A percentile compares a stretch with the other conserved stretches of the same genome.
Evolutionary conservation across 1,140 invertebrate species (phyloP).

Genomic region (Pseudobourletiella spinata): DNA sequence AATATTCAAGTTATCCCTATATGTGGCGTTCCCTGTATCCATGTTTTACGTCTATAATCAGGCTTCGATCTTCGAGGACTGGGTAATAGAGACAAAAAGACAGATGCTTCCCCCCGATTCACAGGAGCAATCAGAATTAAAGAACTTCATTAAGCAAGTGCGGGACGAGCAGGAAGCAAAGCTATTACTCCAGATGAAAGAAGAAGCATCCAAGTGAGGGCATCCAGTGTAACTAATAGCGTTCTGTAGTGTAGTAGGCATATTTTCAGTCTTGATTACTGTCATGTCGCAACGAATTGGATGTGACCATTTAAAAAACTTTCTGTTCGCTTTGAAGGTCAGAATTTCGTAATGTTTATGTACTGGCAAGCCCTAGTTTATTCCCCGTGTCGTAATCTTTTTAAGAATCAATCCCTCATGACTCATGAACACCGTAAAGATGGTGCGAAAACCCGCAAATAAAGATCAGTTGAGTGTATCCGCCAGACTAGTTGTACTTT

Average conservation of each 20-base stretch:
- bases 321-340: neutral
- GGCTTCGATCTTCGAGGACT: slow-evolving; percentile 68
- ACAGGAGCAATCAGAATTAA: slow-evolving; percentile 48
- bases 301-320: no score
- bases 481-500: no score
- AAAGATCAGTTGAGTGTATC: no score
- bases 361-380: no score
- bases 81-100: no score
- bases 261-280: no score
- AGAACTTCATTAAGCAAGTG: slow-evolving; percentile 50
- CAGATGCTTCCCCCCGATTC: slow-evolving; percentile 58
- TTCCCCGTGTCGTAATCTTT: no score
- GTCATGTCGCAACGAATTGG: no score
- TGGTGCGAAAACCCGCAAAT: no score
- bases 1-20: slow-evolving; percentile 68
- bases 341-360: neutral
- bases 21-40: slow-evolving; percentile 72
- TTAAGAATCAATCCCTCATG: no score
- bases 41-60: slow-evolving; percentile 80
- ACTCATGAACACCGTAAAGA: no score
- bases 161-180: slow-evolving; percentile 42
- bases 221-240: neutral
- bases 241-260: no score
- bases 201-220: neutral
- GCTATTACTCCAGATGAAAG: neutral